Conservation (phyloP, 2,797 vertebrate genomes). For the Malurus splendens region DNA sequence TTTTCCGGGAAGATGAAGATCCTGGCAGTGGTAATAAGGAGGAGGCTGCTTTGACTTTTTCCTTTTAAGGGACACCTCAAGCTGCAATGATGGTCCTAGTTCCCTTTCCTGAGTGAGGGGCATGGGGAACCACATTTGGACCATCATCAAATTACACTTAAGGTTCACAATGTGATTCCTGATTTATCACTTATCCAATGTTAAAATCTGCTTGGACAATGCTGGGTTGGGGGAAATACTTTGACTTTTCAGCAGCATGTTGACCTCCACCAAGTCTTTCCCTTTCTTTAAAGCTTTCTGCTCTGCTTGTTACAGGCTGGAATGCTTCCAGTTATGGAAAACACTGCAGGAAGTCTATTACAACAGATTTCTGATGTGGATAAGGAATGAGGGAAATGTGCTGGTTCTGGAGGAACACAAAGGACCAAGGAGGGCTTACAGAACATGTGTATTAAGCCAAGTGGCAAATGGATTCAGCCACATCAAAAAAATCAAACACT, state of each 20-base stretch:
- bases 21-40: not conserved
- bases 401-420: not conserved
- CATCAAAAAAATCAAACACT: not conserved
- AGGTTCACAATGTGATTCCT: not conserved
- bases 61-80: not conserved
- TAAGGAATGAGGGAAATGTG: not conserved
- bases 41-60: not conserved
- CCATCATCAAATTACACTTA: accelerated
- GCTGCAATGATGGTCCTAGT: not conserved
- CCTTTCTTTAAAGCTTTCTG: not conserved
- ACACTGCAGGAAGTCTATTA: not conserved
- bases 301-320: not conserved
- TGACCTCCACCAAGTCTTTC: not conserved
- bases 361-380: not conserved
- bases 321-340: not conserved
- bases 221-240: not conserved
- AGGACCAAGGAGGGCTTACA: not conserved
- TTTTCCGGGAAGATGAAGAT: not conserved
- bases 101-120: not conserved
- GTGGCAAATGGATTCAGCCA: not conserved
- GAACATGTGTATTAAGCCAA: not conserved
- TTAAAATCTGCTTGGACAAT: not conserved
- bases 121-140: not conserved
- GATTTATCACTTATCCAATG: not conserved
- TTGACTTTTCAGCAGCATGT: not conserved